Base-by-base conservation (phyloP, 2,113 vertebrate species). In the Aegypius monachus region DNA sequence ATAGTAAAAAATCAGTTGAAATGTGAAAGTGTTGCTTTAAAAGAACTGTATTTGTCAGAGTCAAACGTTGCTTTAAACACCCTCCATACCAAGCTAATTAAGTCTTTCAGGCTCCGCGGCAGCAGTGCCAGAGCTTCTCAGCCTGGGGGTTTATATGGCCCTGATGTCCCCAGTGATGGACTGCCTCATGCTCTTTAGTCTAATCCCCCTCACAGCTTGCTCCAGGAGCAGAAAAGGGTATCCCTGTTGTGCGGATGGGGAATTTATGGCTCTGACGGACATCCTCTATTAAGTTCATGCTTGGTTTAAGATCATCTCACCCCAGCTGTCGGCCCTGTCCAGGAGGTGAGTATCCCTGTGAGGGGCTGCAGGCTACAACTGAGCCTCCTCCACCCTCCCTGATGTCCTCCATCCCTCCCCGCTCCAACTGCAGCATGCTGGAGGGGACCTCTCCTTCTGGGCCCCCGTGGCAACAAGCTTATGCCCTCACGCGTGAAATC, bases 401-500 rank as follows among this genome's bases (percentile, higher is more conserved):
- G 42, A 29, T 3, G 0, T 34, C 32, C 59, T 78, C 59, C 62
- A 72, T 75, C 66, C 56, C 31, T 85, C 50, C 22, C 47, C 0
- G 0, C 65, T 86, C 91, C 80, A 65, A 16, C 75, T n/a, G 74
- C 1, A 3, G 18, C 38, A 4, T 0, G 0, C 38, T 63, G 77
- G 59, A 90, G 26, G 59, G 56, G 50, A 47, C 43, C 11, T 84
- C 78, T 77, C 79, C 75, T 89, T 26, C 87, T 48, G 73, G 73
- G 65, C 62, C 71, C 47, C 70, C 0, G 0, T 61, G 84, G 63
- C 88, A 95, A 84, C 19, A 0, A 94, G 82, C 93, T 88, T 52
- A 66, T 34, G 83, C 50, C 96, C 56, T 90, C 55, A 32, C 21
- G 48, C n/a, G 5, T 95, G 88, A 78, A 86, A 93, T 95, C 80